Percentiles rank a stretch among this genome's conserved stretches.
These are phyloP conservation scores for Lerema accius DNA, from an alignment of 1,140 invertebrate species.

Conservation along the genomic window DNA sequence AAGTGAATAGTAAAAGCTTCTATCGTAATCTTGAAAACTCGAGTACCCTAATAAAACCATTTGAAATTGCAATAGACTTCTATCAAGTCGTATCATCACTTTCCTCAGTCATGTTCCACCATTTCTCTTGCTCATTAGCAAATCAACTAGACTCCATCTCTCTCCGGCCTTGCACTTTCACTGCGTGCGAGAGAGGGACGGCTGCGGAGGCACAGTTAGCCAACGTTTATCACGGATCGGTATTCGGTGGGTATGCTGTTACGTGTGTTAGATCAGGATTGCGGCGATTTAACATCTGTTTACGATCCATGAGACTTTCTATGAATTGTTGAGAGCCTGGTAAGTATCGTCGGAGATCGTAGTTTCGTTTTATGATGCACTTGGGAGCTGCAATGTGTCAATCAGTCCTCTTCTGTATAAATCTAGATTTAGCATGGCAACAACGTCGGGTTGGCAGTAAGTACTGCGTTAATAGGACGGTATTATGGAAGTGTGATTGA, in stretches of 20 bases:
- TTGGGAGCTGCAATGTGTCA: too few species aligned
- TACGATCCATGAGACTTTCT: constrained; percentile 22
- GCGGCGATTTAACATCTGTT: constrained; percentile 33
- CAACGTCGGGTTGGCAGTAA: too few species aligned
- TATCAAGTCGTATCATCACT: constrained; percentile 36
- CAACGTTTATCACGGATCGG: constrained; percentile 50
- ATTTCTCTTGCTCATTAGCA: constrained; percentile 61
- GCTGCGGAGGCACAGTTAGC: constrained; percentile 27
- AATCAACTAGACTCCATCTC: constrained; percentile 45
- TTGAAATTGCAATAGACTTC: constrained; percentile 11
- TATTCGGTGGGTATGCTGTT: constrained; percentile 48
- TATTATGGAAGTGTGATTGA: too few species aligned
- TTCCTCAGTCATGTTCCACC: constrained; percentile 53
- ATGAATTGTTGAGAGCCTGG: constrained; percentile 2
- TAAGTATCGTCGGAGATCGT: background rate
- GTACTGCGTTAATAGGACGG: too few species aligned
- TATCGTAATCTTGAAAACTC: background rate
- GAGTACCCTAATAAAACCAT: too few species aligned
- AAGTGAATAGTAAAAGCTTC: background rate
- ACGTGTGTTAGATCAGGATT: constrained; percentile 43
- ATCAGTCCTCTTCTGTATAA: too few species aligned
- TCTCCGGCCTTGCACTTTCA: constrained; percentile 48
- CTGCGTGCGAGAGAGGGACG: constrained; percentile 44
- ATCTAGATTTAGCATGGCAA: too few species aligned
- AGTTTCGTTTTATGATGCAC: too few species aligned